These are phyloP conservation scores for Folsomia candida DNA, from an alignment of 2,888 invertebrate genomes.

Conservation along the genomic window DNA sequence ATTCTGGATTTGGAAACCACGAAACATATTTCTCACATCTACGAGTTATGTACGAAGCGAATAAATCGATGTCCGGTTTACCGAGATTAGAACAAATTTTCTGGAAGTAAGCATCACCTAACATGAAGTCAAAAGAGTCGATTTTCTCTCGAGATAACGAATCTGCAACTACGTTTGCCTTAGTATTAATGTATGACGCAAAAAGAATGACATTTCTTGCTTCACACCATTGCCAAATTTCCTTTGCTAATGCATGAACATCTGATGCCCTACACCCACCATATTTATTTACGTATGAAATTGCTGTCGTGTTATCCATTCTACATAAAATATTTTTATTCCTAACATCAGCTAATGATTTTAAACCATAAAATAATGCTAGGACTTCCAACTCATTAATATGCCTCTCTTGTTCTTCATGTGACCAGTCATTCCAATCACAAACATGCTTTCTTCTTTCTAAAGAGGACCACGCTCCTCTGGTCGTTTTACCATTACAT, in stretches of 20 bases:
- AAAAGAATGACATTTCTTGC: not conserved
- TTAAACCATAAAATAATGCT: constrained; percentile 16
- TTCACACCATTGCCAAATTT: constrained; percentile 25
- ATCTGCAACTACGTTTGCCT: constrained; percentile 17
- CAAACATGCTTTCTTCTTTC: too few species aligned
- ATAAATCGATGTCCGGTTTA: constrained; percentile 10
- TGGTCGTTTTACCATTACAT: not conserved
- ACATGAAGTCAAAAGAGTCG: constrained; percentile 5
- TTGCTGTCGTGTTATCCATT: constrained; percentile 27
- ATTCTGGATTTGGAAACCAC: constrained; percentile 13
- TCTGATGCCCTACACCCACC: constrained; percentile 19
- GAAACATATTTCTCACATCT: constrained; percentile 14
- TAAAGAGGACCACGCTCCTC: constrained; percentile 23
- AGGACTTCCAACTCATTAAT: constrained; percentile 29
- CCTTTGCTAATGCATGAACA: not conserved
- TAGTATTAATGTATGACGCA: constrained; percentile 18
- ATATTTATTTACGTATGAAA: constrained; percentile 26
- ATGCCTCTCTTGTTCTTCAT: not conserved
- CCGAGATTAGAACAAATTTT: not conserved
- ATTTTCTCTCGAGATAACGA: not conserved
- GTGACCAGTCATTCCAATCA: too few species aligned
- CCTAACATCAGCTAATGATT: not conserved
- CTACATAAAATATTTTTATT: constrained; percentile 21
- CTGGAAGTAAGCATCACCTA: not conserved
- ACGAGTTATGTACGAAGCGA: constrained; percentile 11